phyloP scores from a whole-genome alignment of 2,797 vertebrate genomes.

The Miichthys miiuy region DNA sequence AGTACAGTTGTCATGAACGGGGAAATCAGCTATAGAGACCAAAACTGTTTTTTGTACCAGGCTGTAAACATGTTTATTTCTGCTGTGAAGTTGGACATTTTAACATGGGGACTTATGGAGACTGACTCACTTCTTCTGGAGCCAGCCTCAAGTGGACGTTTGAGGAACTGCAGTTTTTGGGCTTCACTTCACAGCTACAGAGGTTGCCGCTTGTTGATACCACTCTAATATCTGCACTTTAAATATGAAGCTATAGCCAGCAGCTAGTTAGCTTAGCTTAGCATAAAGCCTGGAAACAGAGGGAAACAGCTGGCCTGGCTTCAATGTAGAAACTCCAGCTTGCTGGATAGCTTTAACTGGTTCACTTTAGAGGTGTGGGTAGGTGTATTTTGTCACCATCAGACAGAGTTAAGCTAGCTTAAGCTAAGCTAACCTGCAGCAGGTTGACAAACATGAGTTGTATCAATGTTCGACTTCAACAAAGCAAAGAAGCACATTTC shows the following conservation, averaged over 20 bases:
- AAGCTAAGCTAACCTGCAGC: not conserved
- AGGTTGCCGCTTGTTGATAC: not conserved
- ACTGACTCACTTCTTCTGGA: too few relatives aligned
- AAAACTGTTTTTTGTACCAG: too few relatives aligned
- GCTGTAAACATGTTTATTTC: too few relatives aligned
- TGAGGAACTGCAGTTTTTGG: not conserved
- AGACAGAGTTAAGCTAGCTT: not conserved
- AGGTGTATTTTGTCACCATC: not conserved
- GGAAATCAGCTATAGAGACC: too few relatives aligned
- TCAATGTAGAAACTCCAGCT: not conserved
- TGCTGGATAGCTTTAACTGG: not conserved
- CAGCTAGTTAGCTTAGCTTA: not conserved
- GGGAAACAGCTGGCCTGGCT: not conserved
- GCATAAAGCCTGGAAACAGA: not conserved
- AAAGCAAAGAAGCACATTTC: not conserved
- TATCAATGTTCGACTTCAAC: not conserved
- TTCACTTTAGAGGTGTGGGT: not conserved
- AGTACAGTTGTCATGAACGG: too few relatives aligned
- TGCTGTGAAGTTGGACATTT: too few relatives aligned
- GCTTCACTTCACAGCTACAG: too few relatives aligned
- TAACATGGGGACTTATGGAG: too few relatives aligned
- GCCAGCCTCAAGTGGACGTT: not conserved
- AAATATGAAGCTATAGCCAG: not conserved
- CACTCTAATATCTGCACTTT: not conserved
- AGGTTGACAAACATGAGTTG: not conserved